These are phyloP conservation scores for Rhinella marina DNA, from an alignment of 2,797 vertebrate genomes.

Conservation along the genomic window DNA sequence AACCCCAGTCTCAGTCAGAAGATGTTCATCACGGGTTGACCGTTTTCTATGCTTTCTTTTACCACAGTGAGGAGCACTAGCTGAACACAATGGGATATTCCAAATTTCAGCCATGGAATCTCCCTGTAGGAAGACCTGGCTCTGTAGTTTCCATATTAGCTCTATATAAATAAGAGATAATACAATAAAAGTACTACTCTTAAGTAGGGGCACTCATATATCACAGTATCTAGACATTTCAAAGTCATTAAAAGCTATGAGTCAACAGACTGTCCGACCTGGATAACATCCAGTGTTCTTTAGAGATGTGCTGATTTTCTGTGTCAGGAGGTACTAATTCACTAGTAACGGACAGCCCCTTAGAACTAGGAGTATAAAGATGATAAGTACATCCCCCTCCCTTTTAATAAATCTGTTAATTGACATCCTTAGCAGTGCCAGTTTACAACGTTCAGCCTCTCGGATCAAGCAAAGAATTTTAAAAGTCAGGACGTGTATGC, in stretches of 20 bases:
- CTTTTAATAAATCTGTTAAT: conserved; percentile 24
- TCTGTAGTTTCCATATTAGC: background rate
- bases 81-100: background rate
- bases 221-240: background rate
- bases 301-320: conserved; percentile 33
- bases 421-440: conserved; percentile 19
- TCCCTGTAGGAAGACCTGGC: background rate
- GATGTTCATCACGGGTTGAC: background rate
- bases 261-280: background rate
- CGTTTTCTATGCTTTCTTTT: background rate
- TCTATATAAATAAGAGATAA: background rate
- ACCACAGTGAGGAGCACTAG: background rate
- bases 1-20: background rate
- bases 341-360: conserved; percentile 24
- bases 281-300: conserved; percentile 27
- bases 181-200: background rate
- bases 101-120: background rate
- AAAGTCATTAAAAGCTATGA: conserved; percentile 8
- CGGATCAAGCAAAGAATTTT: conserved; percentile 36
- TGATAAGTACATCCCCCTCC: conserved; percentile 28
- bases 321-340: conserved; percentile 50
- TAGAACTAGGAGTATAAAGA: conserved; percentile 27
- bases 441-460: background rate
- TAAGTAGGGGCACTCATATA: background rate
- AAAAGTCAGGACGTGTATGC: background rate